Percentiles rank a stretch among this genome's conserved stretches.
Conservation (phyloP, 2,797 vertebrate genomes). For the Catharus ustulatus region DNA sequence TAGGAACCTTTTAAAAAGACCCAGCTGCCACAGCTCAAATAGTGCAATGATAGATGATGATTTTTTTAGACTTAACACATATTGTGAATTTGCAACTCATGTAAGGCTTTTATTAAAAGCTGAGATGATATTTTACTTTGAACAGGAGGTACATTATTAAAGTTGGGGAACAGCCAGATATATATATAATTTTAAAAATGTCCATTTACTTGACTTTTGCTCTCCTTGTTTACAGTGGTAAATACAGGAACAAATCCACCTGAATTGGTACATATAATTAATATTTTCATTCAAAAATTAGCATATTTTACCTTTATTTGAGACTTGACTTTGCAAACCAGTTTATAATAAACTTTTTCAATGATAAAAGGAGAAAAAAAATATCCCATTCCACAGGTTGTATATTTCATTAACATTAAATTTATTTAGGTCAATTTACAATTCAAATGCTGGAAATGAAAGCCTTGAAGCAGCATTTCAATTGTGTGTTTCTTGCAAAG, state of each 20-base stretch:
- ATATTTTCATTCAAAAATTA: neutral
- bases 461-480: neutral
- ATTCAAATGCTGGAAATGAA: neutral
- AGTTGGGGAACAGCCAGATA: constrained; percentile 41
- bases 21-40: constrained; percentile 64
- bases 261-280: neutral
- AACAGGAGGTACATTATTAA: constrained; percentile 50
- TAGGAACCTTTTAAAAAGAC: constrained; percentile 53
- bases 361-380: neutral
- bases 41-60: constrained; percentile 42
- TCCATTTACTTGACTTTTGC: constrained; percentile 20
- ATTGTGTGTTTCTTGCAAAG: neutral
- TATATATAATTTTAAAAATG: constrained; percentile 6
- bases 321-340: neutral
- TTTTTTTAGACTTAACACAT: constrained; percentile 62
- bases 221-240: constrained; percentile 17
- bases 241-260: neutral
- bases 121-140: constrained; percentile 62
- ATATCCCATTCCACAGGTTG: neutral
- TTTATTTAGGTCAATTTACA: neutral
- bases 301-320: neutral
- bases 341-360: neutral
- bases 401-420: neutral
- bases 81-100: constrained; percentile 37
- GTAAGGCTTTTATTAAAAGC: constrained; percentile 44